Base-by-base conservation (phyloP, 2,113 vertebrate species). In the Podilymbus podiceps region DNA sequence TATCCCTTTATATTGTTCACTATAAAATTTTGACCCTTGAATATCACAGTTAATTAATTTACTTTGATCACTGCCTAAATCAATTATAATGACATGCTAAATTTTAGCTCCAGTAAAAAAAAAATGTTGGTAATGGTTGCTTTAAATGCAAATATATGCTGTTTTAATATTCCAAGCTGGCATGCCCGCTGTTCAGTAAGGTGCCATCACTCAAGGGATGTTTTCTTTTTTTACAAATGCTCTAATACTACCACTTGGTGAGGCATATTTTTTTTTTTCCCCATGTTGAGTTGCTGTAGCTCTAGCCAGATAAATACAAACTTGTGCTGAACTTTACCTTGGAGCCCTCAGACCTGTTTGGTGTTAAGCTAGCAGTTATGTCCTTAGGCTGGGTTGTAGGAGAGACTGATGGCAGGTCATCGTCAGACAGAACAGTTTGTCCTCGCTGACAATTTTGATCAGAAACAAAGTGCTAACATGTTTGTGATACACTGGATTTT, bases 81-180 rank as follows among this genome's bases (percentile, higher is more conserved):
- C 92, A 94, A 78, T 94, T 93, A 82, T 35, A 90, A 86, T 71
- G 74, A 60, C 76, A 79, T 40, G 42, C 46, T 90, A 38, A 82
- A 85, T 85, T 92, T 91, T 93, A 64, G 78, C 38, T 46, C 28
- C 44, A 35, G 44, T 46, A 66, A 46, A 88, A 38, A 88, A 38
- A 92, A 90, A 82, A 72, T 46, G 9, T 46, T 78, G 42, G 82
- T 64, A 83, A 59, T 23, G 14, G 46, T 95, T 94, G 30, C 58
- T 94, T 87, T 87, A 90, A 86, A 95, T 93, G 89, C 76, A 95
- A 95, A 95, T 88, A n/a, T 89, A 89, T 55, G 72, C 90, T 77
- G 31, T 71, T 92, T 93, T 83, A 79, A 47, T 78, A 72, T 74
- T 59, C 30, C 67, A 90, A 60, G 69, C 88, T 94, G 92, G 30